Base-by-base conservation (phyloP, 1,140 invertebrate genomes). In the Drosophila bifasciata region DNA sequence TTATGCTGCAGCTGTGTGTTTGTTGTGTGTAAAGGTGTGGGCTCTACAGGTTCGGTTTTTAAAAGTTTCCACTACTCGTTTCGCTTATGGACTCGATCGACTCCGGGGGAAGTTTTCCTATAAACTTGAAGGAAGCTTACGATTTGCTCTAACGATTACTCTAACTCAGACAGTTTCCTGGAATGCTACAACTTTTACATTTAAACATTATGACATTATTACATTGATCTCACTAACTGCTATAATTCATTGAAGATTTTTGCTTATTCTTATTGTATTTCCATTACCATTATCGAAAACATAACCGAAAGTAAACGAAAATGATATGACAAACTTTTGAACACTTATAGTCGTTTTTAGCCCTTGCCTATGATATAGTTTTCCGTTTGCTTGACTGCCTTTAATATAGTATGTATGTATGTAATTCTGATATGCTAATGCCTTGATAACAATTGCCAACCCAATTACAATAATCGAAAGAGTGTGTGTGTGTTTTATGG, bases 391-490 rank as follows among this genome's bases (percentile, higher is more conserved):
- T 11, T 15, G 36, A 28, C 16, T 16, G 57, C 16, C 16, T 40
- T 45, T 28, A 43, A 45, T 69, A 48, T n/a, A n/a, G n/a, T n/a
- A n/a, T n/a, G n/a, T n/a, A n/a, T 55, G 77, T 5, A 19, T 56
- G 67, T 58, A 56, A 13, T 60, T 70, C 40, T 64, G 78, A 83
- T 86, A 88, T 86, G 78, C 64, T 51, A 76, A 88, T 86, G 83
- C 83, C 70, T 89, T 70, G 77, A 63, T 85, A 85, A 86, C 81
- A 85, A 86, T 77, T 81, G 78, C 81, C 67, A 73, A 52, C 32
- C 32, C 46, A 58, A 64, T 45, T 57, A 57, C 16, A 44, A 49
- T 48, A 57, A 49, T 61, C 17, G 11, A 68, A 52, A 45, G 15
- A n/a, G 19, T 25, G 39, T 39, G 9, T 50, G 25, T 16, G 13